phyloP scores from a whole-genome alignment of 2,888 invertebrate species.

The Cephonodes hylas region DNA sequence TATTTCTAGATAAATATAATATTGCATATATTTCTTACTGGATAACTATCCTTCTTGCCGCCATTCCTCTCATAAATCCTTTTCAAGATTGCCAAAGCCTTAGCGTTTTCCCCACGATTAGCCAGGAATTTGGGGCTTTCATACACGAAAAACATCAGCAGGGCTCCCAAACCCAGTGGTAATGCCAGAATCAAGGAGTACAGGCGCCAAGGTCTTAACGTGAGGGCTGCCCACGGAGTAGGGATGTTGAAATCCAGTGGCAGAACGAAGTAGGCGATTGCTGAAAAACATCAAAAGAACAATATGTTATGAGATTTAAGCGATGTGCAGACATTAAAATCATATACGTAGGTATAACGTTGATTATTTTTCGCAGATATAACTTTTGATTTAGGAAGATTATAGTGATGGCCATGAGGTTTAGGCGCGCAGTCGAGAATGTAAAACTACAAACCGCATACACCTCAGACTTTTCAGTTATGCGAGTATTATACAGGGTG shows the following conservation, averaged over 20 bases:
- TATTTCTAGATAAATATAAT: too few relatives aligned
- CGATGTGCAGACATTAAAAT: too few relatives aligned
- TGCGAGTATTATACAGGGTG: too few relatives aligned
- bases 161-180: conserved; percentile 70
- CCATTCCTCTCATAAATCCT: conserved; percentile 46
- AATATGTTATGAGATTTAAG: too few relatives aligned
- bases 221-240: conserved; percentile 61
- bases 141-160: conserved; percentile 79
- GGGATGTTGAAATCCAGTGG: conserved; percentile 70
- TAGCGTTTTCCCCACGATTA: conserved; percentile 77
- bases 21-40: too few relatives aligned
- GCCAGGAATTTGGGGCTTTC: conserved; percentile 89
- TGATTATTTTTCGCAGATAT: too few relatives aligned
- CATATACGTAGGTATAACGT: too few relatives aligned
- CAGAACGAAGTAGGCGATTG: conserved; percentile 83
- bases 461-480: too few relatives aligned
- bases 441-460: too few relatives aligned
- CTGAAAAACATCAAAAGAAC: conserved; percentile 49
- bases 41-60: conserved; percentile 41
- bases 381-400: too few relatives aligned
- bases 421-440: too few relatives aligned
- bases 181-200: conserved; percentile 72
- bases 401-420: too few relatives aligned
- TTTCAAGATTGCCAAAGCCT: conserved; percentile 71
- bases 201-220: conserved; percentile 86